phyloP scores from a whole-genome alignment of 2,797 vertebrate species.

The Hippopotamyrus pictus region DNA sequence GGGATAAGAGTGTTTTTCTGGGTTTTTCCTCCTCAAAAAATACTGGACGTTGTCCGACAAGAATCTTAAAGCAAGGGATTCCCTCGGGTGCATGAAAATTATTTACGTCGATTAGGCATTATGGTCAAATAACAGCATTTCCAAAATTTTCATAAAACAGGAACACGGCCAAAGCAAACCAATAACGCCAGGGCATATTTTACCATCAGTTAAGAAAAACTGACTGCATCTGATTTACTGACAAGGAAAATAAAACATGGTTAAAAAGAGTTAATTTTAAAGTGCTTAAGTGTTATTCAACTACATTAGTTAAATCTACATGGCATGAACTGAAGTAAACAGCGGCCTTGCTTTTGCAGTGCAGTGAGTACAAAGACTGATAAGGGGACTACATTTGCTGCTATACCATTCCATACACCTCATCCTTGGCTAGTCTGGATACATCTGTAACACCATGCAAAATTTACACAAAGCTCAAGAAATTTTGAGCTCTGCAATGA shows the following conservation, averaged over 20 bases:
- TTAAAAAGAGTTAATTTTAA: conserved; percentile 45
- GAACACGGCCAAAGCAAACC: conserved; percentile 16
- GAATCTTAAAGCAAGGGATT: neutral
- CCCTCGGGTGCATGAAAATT: neutral
- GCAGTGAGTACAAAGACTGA: neutral
- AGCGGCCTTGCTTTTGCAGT: neutral
- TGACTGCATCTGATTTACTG: neutral
- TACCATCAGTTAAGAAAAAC: neutral
- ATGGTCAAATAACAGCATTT: neutral
- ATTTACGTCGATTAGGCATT: neutral
- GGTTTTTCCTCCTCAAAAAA: neutral
- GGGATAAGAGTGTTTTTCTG: neutral
- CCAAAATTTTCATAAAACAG: neutral
- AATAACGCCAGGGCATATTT: conserved; percentile 53
- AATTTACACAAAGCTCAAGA: neutral
- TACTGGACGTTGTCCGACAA: neutral
- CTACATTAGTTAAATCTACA: conserved; percentile 1
- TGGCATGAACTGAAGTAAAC: neutral
- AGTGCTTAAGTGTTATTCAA: conserved; percentile 54
- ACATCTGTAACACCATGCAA: neutral
- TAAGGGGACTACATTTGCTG: neutral
- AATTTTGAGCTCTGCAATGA: neutral
- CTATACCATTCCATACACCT: neutral
- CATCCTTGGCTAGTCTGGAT: neutral
- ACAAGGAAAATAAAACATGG: conserved; percentile 21